Evolutionary conservation across 2,797 vertebrate species (phyloP).

Genomic region (Lagocephalus sceleratus): DNA sequence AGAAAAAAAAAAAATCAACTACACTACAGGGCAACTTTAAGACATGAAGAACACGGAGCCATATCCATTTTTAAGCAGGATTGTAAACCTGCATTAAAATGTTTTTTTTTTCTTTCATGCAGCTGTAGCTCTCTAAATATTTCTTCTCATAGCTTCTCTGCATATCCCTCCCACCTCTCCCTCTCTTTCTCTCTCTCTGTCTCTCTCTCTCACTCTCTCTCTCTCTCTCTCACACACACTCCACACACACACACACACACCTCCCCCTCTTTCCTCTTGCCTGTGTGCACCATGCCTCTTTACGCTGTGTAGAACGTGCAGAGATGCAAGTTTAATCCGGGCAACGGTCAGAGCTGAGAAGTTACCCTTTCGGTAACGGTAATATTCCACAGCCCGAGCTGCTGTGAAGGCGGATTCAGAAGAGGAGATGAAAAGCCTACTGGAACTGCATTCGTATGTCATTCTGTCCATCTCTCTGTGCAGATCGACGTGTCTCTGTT

Average conservation of each 20-base stretch:
- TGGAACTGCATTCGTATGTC: constrained; percentile 44
- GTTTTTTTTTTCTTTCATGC: constrained; percentile 43
- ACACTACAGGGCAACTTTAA: constrained; percentile 40
- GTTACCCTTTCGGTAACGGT: constrained; percentile 45
- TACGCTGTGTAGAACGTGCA: constrained; percentile 55
- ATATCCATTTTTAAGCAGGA: constrained; percentile 38
- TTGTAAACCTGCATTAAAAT: constrained; percentile 50
- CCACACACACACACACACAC: constrained; percentile 24
- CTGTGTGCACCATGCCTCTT: constrained; percentile 55
- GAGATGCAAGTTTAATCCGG: constrained; percentile 76
- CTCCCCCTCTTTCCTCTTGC: constrained; percentile 44
- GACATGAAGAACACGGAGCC: constrained; percentile 36
- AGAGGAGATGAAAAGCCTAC: constrained; percentile 52
- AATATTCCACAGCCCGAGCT: constrained; percentile 36
- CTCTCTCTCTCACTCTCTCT: constrained; percentile 22
- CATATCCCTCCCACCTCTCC: constrained; percentile 66
- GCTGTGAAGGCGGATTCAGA: constrained; percentile 44
- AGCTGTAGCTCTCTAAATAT: constrained; percentile 49
- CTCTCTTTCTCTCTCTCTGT: constrained; percentile 30
- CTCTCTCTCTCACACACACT: constrained; percentile 27
- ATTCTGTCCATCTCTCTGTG: constrained; percentile 49
- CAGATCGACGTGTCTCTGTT: constrained; percentile 54
- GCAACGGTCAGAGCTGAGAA: constrained; percentile 48
- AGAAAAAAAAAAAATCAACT: constrained; percentile 38
- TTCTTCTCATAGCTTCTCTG: constrained; percentile 51